Base-by-base conservation (phyloP, 2,888 invertebrate genomes). In the Xiphydria camelus region DNA sequence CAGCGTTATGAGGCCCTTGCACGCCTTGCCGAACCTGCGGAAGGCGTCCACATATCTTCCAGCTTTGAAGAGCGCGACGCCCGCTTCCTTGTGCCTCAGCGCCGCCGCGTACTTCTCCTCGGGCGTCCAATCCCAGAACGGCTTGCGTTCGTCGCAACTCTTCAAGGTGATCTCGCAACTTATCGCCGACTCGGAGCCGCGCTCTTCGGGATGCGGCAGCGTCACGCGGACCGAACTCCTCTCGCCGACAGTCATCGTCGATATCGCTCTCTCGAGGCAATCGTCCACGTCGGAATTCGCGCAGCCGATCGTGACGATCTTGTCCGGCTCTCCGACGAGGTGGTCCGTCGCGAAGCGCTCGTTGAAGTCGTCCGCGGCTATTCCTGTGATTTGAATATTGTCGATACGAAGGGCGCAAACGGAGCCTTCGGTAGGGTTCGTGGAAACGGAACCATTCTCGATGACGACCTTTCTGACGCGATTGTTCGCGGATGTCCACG, bases 1-100 rank as follows among this genome's bases (percentile, higher is more conserved):
- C 45, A 86, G 78, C 0, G 87, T 87, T 47, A 87, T 82, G 4
- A 92, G 64, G 61, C 87, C 79, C 73, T 90, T 90, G 17, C 90
- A 78, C 1, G 88, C 85, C 70, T 85, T 86, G 50, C 82, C 83
- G 69, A 91, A 94, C 59, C 83, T 81, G 49, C 80, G 76, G 59
- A 89, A 91, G 0, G 91, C 89, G 67, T 89, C 88, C 6, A 78
- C 65, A 39, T 78, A 76, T 39, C 83, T 80, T 49, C 82, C 80
- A 1, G 78, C 66, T 64, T 84, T 84, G 51, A 88, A 89, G 49
- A 90, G 77, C 20, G 79, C 70, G 0, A 88, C 85, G 2, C 86
- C 84, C 23, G 73, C 66, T 47, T 80, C 80, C 70, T 84, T 84
- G 54, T 82, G 79, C 56, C 78, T 76, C 20, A 76, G 57, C 1